phyloP scores from a whole-genome alignment of 1,140 invertebrate species.

The Oryzaephilus surinamensis region DNA sequence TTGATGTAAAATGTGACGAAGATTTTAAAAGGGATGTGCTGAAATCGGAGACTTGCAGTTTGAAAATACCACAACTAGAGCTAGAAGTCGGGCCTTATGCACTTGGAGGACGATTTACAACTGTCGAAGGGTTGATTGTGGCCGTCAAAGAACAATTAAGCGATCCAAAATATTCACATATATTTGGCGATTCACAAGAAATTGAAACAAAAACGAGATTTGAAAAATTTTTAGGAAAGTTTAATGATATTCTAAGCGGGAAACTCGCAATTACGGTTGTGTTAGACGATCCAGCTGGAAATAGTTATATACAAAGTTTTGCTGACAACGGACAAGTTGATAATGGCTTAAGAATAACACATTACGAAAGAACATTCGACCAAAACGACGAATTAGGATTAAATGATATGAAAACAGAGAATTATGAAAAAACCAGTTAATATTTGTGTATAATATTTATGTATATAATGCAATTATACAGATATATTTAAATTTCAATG shows the following conservation, averaged over 20 bases:
- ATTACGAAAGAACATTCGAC: constrained; percentile 77
- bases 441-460: no score
- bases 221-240: constrained; percentile 52
- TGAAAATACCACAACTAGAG: constrained; percentile 85
- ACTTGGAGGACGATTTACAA: constrained; percentile 90
- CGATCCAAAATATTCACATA: constrained; percentile 48
- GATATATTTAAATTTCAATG: no score
- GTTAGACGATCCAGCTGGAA: constrained; percentile 93
- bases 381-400: constrained; percentile 94
- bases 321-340: constrained; percentile 51
- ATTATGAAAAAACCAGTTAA: constrained; percentile 55
- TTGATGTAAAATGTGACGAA: constrained; percentile 57
- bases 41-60: constrained; percentile 87
- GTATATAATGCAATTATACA: no score
- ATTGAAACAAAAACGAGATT: constrained; percentile 43
- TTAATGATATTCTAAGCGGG: constrained; percentile 60
- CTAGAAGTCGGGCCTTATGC: constrained; percentile 74
- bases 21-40: constrained; percentile 90
- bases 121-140: constrained; percentile 74
- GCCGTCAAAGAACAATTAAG: constrained; percentile 59
- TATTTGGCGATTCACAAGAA: constrained; percentile 64
- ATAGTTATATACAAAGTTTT: constrained; percentile 86
- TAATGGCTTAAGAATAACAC: constrained; percentile 56
- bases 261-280: constrained; percentile 61
- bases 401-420: constrained; percentile 94